A percentile compares a stretch with the other conserved stretches of the same genome.
Evolutionary conservation across 2,113 vertebrate genomes (phyloP).

Genomic region (Myanophis thanlyinensis): DNA sequence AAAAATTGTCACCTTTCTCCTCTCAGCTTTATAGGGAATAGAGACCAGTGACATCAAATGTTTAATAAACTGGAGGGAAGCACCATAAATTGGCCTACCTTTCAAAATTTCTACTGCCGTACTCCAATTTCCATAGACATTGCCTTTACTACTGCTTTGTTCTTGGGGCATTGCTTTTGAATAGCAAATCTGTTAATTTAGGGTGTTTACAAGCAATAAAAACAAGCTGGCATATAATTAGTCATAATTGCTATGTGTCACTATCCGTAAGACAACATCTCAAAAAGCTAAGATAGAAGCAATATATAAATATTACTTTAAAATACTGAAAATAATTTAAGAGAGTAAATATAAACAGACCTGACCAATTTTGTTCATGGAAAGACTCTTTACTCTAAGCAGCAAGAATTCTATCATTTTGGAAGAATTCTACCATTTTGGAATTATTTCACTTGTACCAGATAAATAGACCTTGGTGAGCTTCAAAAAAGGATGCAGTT

Average conservation of each 20-base stretch:
- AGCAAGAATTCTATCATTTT: not conserved
- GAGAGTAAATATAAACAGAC: not conserved
- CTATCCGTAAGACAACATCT: not conserved
- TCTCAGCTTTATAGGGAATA: not conserved
- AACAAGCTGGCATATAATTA: not conserved
- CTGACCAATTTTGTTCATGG: not conserved
- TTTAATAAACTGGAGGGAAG: not conserved
- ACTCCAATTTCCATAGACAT: not conserved
- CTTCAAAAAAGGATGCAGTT: not conserved
- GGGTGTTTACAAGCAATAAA: not conserved
- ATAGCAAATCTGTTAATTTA: not conserved
- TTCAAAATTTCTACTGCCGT: not conserved
- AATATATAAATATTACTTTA: not conserved
- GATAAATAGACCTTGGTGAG: not conserved
- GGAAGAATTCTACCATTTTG: not conserved
- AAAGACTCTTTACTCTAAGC: not conserved
- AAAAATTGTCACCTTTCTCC: not conserved
- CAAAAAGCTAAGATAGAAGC: not conserved
- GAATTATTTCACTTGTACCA: not conserved
- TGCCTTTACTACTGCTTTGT: not conserved
- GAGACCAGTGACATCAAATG: not conserved
- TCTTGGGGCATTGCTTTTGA: not conserved
- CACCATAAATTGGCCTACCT: not conserved
- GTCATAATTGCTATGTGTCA: not conserved
- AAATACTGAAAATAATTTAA: not conserved